Evolutionary conservation across 2,797 vertebrate species (phyloP), one percentile per base, ranked within the genome.

Genomic region (Phalloptychus januarius): DNA sequence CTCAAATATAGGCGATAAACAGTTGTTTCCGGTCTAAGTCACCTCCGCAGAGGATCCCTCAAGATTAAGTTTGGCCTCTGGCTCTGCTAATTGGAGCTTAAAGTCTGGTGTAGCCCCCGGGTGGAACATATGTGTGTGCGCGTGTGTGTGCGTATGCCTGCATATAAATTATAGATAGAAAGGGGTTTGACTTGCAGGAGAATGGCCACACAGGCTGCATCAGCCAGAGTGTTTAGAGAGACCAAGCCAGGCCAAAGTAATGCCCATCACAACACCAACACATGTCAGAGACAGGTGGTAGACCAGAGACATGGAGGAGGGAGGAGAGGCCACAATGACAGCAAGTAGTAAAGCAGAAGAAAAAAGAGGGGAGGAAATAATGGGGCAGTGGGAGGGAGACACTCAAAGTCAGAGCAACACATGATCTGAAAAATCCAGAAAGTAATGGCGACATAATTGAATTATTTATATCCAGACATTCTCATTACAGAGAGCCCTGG

Each of bases 11-110:
- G 76, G 83, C 86, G 87, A 91, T 90, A 91, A 92, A 93, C 86
- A 85, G 85, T 92, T 90, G 85, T 89, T 93, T 91, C 90, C 54
- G 74, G 87, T 86, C 83, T 91, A 89, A 93, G 91, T 90, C 90
- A 92, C 89, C 91, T 88, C 92, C 84, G 80, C 74, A 79, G 89
- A 93, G 91, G 85, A 91, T 94, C 92, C 91, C 90, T 90, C 78
- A 90, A 93, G 94, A 94, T 94, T 92, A 93, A 87, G 86, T 93
- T 93, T 93, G 90, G 94, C 95, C 94, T 94, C 93, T 93, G 93
- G 94, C 95, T 94, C 88, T 94, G 91, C 93, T 95, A 95, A 95
- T 95, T 95, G 95, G 95, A 95, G 94, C 86, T 95, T 94, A 94
- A 94, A 94, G 94, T 93, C 92, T 93, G 92, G 87, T 94, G 91